phyloP scores from a whole-genome alignment of 2,797 vertebrate genomes.

The Glossophaga mutica region DNA sequence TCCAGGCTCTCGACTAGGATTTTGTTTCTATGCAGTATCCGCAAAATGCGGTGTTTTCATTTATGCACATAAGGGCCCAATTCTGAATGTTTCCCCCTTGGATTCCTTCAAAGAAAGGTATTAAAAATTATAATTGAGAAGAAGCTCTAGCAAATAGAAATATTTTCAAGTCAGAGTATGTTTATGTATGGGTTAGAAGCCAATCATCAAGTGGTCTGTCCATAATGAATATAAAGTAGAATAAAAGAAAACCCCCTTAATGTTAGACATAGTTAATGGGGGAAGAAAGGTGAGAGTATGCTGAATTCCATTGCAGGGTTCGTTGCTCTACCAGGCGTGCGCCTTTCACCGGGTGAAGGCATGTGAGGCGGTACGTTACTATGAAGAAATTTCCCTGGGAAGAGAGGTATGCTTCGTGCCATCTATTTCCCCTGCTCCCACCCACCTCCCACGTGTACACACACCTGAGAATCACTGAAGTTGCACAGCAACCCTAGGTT shows the following conservation, averaged over 20 bases:
- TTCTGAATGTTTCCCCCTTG: background rate
- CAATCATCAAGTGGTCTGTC: background rate
- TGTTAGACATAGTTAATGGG: background rate
- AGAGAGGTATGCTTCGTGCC: background rate
- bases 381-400: slow-evolving; percentile 6
- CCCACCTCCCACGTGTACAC: background rate
- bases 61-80: slow-evolving; percentile 2
- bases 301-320: background rate
- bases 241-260: background rate
- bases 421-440: background rate
- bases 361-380: background rate
- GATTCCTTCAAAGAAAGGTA: background rate
- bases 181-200: background rate
- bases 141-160: slow-evolving; percentile 19
- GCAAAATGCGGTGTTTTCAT: slow-evolving; percentile 58
- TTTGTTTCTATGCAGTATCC: slow-evolving; percentile 74
- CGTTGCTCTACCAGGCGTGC: background rate
- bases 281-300: background rate
- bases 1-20: slow-evolving; percentile 71
- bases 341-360: background rate
- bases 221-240: background rate
- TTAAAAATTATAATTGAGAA: background rate
- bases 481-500: background rate
- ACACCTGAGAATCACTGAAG: background rate
- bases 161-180: background rate